phyloP scores from a whole-genome alignment of 1,140 invertebrate genomes.

The Drosophila simulans region DNA sequence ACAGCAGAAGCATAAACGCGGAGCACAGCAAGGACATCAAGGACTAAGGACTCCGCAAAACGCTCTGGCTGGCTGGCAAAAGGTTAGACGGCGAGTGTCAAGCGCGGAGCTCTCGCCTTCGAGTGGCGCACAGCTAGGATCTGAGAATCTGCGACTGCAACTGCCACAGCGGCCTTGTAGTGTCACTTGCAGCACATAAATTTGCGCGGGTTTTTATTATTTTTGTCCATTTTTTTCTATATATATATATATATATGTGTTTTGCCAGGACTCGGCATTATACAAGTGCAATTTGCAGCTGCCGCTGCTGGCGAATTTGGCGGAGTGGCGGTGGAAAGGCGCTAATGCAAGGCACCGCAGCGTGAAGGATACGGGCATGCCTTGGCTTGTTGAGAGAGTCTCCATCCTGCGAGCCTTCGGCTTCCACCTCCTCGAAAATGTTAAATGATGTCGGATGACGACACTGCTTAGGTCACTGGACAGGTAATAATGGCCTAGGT shows the following conservation, averaged over 20 bases:
- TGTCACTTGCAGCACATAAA: slow-evolving; percentile 78
- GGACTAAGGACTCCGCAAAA: slow-evolving; percentile 79
- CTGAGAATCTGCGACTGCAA: slow-evolving; percentile 32
- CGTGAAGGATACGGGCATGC: slow-evolving; percentile 64
- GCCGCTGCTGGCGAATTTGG: slow-evolving; percentile 44
- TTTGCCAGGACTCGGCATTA: slow-evolving; percentile 44
- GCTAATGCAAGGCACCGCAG: slow-evolving; percentile 76
- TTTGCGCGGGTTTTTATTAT: slow-evolving; percentile 58
- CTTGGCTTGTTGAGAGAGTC: slow-evolving; percentile 42
- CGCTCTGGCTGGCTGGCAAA: slow-evolving; percentile 71
- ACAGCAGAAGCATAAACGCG: slow-evolving; percentile 16
- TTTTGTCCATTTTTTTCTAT: slow-evolving; percentile 13
- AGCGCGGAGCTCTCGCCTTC: slow-evolving; percentile 58
- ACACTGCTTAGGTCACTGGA: slow-evolving; percentile 35
- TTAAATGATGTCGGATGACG: slow-evolving; percentile 43
- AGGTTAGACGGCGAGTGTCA: slow-evolving; percentile 75
- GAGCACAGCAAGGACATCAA: slow-evolving; percentile 53
- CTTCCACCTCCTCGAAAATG: slow-evolving; percentile 12
- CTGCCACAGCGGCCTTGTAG: slow-evolving; percentile 67
- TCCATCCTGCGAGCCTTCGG: slow-evolving; percentile 1
- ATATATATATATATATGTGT: slow-evolving; percentile 7
- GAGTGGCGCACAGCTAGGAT: slow-evolving; percentile 38
- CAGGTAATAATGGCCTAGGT: slow-evolving; percentile 25
- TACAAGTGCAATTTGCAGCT: slow-evolving; percentile 79
- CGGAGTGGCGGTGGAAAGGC: slow-evolving; percentile 19